Conservation (phyloP, 2,888 invertebrate species). For the Philonicus albiceps region DNA sequence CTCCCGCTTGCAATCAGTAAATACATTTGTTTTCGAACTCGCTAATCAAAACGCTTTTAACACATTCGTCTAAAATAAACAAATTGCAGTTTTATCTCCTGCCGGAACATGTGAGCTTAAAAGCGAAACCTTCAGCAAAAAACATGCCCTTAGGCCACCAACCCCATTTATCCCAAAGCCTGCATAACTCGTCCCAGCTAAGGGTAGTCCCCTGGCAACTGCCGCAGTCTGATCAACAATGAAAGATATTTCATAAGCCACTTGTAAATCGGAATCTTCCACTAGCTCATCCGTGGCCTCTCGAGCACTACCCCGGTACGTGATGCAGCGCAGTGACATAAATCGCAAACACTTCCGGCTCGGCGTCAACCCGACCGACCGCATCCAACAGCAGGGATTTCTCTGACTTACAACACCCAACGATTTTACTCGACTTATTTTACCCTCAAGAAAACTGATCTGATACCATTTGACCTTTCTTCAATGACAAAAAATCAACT, state of each 20-base stretch:
- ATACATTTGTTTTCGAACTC: background rate
- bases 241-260: background rate
- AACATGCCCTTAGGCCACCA: background rate
- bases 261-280: background rate
- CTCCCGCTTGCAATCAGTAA: background rate
- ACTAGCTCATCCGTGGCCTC: background rate
- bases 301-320: background rate
- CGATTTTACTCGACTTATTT: background rate
- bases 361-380: background rate
- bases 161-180: background rate
- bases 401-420: background rate
- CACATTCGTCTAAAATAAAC: background rate
- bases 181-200: background rate
- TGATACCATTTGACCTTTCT: constrained; percentile 19
- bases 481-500: constrained; percentile 5
- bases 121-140: background rate
- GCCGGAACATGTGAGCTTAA: background rate
- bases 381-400: background rate
- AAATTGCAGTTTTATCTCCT: background rate
- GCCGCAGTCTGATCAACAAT: background rate
- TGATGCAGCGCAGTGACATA: background rate
- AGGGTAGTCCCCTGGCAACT: background rate
- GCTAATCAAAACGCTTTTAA: background rate
- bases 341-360: background rate
- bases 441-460: background rate